Conservation (phyloP, 2,888 invertebrate species). For the Macrosoma leucophasiata region DNA sequence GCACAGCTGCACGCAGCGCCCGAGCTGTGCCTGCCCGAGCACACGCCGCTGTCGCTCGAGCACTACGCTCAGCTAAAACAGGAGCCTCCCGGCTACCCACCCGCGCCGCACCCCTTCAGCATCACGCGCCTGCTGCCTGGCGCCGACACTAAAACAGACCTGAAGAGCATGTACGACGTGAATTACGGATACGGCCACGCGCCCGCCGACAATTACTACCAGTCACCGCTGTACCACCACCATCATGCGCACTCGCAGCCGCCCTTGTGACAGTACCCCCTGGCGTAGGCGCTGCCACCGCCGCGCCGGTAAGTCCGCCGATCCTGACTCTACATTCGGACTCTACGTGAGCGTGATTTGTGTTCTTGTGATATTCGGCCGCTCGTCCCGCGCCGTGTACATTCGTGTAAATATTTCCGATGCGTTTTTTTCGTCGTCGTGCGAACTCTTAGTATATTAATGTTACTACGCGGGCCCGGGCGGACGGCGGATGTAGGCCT, state of each 20-base stretch:
- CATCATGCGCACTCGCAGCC: constrained; percentile 82
- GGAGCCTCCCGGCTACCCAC: constrained; percentile 85
- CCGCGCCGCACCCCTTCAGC: constrained; percentile 94
- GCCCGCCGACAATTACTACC: constrained; percentile 87
- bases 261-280: constrained; percentile 94
- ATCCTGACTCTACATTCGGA: constrained; percentile 45
- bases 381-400: constrained; percentile 40
- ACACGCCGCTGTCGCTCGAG: constrained; percentile 75
- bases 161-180: constrained; percentile 95
- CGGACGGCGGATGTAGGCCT: constrained; percentile 59
- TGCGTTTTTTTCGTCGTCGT: constrained; percentile 48
- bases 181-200: constrained; percentile 74
- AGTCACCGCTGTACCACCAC: constrained; percentile 85
- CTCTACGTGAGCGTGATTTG: constrained; percentile 66
- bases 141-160: constrained; percentile 89
- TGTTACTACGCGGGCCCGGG: constrained; percentile 47
- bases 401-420: constrained; percentile 63
- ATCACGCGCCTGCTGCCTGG: constrained; percentile 94
- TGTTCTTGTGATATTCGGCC: constrained; percentile 48
- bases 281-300: constrained; percentile 82
- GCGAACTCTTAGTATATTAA: constrained; percentile 58
- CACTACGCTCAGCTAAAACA: constrained; percentile 85
- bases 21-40: constrained; percentile 78
- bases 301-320: constrained; percentile 34
- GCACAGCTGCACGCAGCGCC: constrained; percentile 83